These are phyloP conservation scores for Chrysocyon brachyurus DNA, from an alignment of 2,797 vertebrate species.

Conservation along the genomic window DNA sequence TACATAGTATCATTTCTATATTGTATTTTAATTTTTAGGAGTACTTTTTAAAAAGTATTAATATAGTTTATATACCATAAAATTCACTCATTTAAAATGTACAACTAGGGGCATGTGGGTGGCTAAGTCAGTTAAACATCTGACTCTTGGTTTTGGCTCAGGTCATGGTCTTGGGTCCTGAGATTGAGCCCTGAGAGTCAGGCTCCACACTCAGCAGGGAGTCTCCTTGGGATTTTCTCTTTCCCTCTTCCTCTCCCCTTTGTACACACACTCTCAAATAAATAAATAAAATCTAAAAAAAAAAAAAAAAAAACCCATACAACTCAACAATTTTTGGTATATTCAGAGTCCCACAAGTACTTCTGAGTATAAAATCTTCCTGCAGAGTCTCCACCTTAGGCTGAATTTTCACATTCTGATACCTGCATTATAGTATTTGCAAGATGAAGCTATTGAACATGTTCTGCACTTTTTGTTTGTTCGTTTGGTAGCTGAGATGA, in stretches of 20 bases:
- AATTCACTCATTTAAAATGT: conserved; percentile 12
- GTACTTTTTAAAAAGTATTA: background rate
- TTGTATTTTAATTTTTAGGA: conserved; percentile 34
- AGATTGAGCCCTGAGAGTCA: background rate
- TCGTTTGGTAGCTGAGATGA: background rate
- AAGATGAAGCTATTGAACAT: conserved; percentile 7
- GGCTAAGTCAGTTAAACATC: background rate
- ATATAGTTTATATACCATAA: background rate
- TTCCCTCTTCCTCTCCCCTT: background rate
- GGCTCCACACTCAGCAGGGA: background rate
- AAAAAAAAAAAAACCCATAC: background rate
- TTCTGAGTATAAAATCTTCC: background rate
- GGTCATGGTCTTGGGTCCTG: background rate
- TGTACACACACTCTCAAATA: background rate
- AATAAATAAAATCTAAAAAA: background rate
- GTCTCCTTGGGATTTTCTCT: background rate
- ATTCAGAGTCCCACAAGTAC: background rate
- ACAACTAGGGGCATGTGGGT: background rate
- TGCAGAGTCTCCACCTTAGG: background rate
- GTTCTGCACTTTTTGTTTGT: background rate
- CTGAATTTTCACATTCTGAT: background rate
- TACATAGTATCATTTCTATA: conserved; percentile 23
- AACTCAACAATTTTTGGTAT: background rate
- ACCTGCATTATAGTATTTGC: background rate
- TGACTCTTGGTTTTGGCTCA: background rate